Evolutionary conservation across 2,797 vertebrate genomes (phyloP).

Genomic region (Tachyglossus aculeatus): DNA sequence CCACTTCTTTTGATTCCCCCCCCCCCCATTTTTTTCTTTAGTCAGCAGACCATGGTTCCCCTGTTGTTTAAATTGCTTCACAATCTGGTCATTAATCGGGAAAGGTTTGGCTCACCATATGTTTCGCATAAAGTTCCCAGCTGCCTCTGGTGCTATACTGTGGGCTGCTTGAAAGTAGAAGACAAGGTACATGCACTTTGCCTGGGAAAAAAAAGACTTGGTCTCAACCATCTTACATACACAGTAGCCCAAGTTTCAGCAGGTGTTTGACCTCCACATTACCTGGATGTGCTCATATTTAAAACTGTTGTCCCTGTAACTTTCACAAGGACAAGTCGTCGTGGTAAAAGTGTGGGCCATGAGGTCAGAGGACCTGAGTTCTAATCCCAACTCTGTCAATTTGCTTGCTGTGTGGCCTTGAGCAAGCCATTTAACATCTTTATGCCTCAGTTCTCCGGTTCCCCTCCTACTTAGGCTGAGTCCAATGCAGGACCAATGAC

Average conservation of each 20-base stretch:
- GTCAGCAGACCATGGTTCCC: not conserved
- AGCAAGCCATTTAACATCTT: no score
- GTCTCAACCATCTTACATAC: conserved; percentile 38
- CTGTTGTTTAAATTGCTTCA: conserved; percentile 34
- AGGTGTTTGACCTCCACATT: conserved; percentile 9
- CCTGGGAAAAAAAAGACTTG: conserved; percentile 30
- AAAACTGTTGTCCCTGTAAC: conserved; percentile 11
- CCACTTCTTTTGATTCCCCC: not conserved
- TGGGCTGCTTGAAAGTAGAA: conserved; percentile 58
- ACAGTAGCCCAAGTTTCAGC: conserved; percentile 54
- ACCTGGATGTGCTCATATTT: conserved; percentile 30
- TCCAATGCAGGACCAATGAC: no score
- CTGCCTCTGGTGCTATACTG: conserved; percentile 57
- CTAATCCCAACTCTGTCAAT: no score
- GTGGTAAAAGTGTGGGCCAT: no score
- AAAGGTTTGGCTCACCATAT: conserved; percentile 50
- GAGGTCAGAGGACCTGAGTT: no score
- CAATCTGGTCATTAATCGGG: conserved; percentile 32
- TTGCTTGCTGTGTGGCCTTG: no score
- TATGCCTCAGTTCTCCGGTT: no score
- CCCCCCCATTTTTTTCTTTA: conserved; percentile 13
- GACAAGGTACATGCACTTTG: conserved; percentile 39
- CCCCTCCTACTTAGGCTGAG: no score
- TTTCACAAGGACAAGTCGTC: conserved; percentile 15
- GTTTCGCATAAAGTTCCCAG: conserved; percentile 69